phyloP scores from a whole-genome alignment of 2,888 invertebrate species.

The Strigamia transsilvanica region DNA sequence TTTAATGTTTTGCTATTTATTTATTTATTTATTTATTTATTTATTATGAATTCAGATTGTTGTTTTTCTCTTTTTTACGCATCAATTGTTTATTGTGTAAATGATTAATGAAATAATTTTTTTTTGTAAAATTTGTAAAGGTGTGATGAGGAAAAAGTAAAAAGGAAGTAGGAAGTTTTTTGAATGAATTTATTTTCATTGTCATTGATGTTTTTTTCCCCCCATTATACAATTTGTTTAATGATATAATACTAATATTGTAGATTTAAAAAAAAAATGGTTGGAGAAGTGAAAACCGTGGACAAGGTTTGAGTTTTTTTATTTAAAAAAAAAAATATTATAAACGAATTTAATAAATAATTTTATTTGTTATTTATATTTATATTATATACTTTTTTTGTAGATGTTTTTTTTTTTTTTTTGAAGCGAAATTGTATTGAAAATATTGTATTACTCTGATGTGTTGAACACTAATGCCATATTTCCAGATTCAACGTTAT shows the following conservation, averaged over 20 bases:
- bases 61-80: too few species aligned
- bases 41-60: not conserved
- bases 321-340: too few species aligned
- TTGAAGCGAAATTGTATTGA: not conserved
- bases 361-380: not conserved
- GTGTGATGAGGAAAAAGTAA: constrained; percentile 6
- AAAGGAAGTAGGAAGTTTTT: not conserved
- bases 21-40: constrained; percentile 1
- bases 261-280: not conserved
- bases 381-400: not conserved
- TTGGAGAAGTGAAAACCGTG: constrained; percentile 2
- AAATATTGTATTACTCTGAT: constrained; percentile 16
- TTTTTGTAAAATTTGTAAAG: not conserved
- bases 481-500: constrained; percentile 57
- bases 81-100: not conserved
- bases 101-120: not conserved
- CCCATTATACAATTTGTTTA: not conserved
- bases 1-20: too few species aligned
- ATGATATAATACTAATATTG: not conserved
- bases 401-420: not conserved
- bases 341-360: not conserved
- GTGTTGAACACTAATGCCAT: constrained; percentile 42
- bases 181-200: not conserved
- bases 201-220: not conserved
- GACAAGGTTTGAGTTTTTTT: constrained; percentile 1